phyloP scores from a whole-genome alignment of 1,140 invertebrate genomes.

The Hylyphantes graminicola region DNA sequence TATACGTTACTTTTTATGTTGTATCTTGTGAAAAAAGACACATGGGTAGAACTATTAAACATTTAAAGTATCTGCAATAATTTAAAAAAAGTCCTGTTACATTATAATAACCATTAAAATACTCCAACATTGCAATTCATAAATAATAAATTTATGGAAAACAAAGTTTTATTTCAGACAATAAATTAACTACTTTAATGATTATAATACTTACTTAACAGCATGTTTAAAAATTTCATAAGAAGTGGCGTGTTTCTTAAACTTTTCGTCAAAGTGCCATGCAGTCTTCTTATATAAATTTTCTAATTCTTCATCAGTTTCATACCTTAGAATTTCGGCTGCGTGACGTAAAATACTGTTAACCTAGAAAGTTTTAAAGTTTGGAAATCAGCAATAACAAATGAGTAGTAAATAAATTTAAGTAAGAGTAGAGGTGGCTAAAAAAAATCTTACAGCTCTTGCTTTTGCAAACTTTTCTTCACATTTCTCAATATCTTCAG shows the following conservation, averaged over 20 bases:
- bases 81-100: background rate
- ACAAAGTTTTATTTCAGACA: background rate
- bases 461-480: constrained; percentile 98
- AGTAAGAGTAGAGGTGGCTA: constrained; percentile 20
- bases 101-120: background rate
- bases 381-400: background rate
- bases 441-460: constrained; percentile 82
- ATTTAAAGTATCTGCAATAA: no score
- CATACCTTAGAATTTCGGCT: constrained; percentile 92
- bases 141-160: constrained; percentile 2
- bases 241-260: constrained; percentile 93
- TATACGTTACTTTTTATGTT: no score
- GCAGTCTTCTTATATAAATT: constrained; percentile 97
- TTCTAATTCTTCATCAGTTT: constrained; percentile 91
- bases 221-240: constrained; percentile 99
- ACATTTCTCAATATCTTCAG: constrained; percentile 98
- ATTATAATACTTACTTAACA: constrained; percentile 80
- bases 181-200: background rate
- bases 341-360: constrained; percentile 98
- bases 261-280: constrained; percentile 98
- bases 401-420: background rate
- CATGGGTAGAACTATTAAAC: no score
- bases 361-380: constrained; percentile 63
- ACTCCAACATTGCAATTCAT: background rate
- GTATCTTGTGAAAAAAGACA: no score